A percentile compares a stretch with the other conserved stretches of the same genome.
Evolutionary conservation across 2,797 vertebrate species (phyloP).

Genomic region (Lithobates pipiens): DNA sequence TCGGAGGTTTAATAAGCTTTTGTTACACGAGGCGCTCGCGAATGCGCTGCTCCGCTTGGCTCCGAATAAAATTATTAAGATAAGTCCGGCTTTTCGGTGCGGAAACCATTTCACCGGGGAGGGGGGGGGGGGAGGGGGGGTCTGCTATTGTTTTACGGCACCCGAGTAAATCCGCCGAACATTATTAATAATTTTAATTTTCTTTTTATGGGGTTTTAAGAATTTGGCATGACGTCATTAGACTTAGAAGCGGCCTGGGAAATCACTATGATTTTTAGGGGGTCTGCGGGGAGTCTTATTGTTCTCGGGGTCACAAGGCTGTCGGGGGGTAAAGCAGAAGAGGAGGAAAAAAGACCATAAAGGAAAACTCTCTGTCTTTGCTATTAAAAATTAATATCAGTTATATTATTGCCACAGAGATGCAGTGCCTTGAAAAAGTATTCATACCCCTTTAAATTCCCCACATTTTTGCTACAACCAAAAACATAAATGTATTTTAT

Average conservation of each 20-base stretch:
- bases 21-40: constrained; percentile 50
- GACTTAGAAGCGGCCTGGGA: constrained; percentile 31
- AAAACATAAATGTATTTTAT: too few relatives aligned
- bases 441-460: too few relatives aligned
- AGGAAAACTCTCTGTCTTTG: neutral
- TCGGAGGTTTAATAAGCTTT: constrained; percentile 56
- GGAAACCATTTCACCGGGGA: constrained; percentile 47
- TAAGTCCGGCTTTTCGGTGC: constrained; percentile 41
- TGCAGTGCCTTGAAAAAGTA: too few relatives aligned
- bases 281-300: constrained; percentile 4
- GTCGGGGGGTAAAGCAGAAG: neutral
- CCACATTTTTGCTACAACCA: too few relatives aligned
- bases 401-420: neutral
- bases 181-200: constrained; percentile 59
- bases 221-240: constrained; percentile 57
- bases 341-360: too few relatives aligned
- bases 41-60: constrained; percentile 41
- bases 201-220: constrained; percentile 59
- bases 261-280: constrained; percentile 4
- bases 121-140: neutral
- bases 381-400: neutral
- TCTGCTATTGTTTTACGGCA: constrained; percentile 56
- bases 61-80: constrained; percentile 44
- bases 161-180: constrained; percentile 51
- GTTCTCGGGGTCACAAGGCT: constrained; percentile 28